Evolutionary conservation across 2,113 vertebrate species (phyloP).

Genomic region (Callipepla californica): DNA sequence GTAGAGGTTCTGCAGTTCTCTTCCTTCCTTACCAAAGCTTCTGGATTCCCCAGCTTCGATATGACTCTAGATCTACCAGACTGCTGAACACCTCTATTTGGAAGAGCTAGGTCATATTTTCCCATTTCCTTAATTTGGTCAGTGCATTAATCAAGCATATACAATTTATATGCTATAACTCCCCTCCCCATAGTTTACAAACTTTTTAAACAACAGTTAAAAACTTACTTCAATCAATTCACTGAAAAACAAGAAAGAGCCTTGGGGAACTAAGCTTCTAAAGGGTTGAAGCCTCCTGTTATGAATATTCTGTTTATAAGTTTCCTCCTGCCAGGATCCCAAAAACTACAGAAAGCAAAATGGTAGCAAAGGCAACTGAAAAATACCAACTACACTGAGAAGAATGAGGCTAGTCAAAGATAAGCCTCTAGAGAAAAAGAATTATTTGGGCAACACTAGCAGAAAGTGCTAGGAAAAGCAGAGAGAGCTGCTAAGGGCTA

Average conservation of each 20-base stretch:
- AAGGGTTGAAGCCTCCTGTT: not conserved
- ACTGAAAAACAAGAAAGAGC: not conserved
- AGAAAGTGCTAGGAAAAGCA: not conserved
- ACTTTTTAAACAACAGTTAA: not conserved
- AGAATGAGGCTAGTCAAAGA: not conserved
- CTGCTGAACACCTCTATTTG: too few relatives aligned
- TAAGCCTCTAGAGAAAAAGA: not conserved
- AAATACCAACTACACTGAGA: accelerated
- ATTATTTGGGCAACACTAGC: not conserved
- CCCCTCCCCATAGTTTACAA: not conserved
- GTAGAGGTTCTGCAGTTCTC: too few relatives aligned
- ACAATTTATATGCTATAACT: not conserved
- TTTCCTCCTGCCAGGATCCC: not conserved
- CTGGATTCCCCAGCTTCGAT: not conserved
- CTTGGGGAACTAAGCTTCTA: not conserved
- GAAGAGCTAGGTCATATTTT: not conserved
- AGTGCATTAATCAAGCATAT: not conserved
- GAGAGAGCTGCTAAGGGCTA: not conserved
- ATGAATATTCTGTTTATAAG: not conserved
- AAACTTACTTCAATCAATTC: not conserved
- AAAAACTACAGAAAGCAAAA: not conserved
- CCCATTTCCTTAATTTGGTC: not conserved
- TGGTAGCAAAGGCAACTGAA: not conserved
- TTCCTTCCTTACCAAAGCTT: not conserved
- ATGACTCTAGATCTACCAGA: not conserved